These are phyloP conservation scores for Mormyrus iriodes DNA, from an alignment of 2,113 vertebrate species.

Conservation along the genomic window DNA sequence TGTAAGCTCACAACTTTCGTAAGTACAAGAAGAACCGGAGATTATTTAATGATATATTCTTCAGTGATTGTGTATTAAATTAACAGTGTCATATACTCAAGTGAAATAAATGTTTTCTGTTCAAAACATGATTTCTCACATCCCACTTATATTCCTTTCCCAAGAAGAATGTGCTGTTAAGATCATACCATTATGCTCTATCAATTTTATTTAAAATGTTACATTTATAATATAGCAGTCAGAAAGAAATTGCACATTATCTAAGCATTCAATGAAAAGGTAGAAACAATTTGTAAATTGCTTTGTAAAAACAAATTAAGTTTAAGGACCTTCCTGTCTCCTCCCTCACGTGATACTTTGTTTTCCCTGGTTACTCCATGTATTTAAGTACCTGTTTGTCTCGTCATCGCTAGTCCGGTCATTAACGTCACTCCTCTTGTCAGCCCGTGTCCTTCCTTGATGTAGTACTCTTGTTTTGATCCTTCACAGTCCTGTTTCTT, in stretches of 20 bases:
- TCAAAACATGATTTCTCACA: slow-evolving; percentile 24
- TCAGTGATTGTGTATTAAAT: background rate
- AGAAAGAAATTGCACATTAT: background rate
- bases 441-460: background rate
- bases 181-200: background rate
- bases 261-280: background rate
- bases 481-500: background rate
- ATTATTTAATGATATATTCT: background rate
- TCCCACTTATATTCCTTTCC: slow-evolving; percentile 21
- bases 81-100: background rate
- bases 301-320: no score
- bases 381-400: no score
- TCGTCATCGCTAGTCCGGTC: no score
- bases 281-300: background rate
- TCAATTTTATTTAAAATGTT: background rate
- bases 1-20: background rate
- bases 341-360: no score
- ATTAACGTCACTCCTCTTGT: no score
- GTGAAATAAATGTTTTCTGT: background rate
- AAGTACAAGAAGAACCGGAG: background rate
- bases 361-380: no score
- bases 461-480: background rate
- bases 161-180: background rate
- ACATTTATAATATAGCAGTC: background rate
- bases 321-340: no score